phyloP scores from a whole-genome alignment of 1,140 invertebrate genomes.

The Gryon sp. region DNA sequence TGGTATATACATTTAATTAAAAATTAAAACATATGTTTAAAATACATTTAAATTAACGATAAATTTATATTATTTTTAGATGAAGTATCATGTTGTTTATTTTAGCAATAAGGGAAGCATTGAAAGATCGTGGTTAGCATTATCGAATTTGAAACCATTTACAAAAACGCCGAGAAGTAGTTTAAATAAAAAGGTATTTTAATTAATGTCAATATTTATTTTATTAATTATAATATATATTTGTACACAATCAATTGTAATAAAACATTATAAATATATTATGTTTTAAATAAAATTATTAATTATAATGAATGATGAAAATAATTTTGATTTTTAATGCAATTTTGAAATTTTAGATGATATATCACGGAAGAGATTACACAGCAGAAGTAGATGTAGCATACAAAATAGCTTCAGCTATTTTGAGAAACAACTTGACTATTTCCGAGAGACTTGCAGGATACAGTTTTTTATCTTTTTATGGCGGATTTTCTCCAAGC shows the following conservation, averaged over 20 bases:
- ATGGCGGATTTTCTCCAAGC: conserved; percentile 49
- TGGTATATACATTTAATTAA: conserved; percentile 71
- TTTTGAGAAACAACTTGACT: conserved; percentile 28
- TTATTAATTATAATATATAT: too few species aligned
- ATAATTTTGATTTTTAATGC: too few species aligned
- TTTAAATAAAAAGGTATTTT: conserved; percentile 56
- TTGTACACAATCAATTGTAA: too few species aligned
- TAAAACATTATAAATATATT: too few species aligned
- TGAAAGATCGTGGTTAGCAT: conserved; percentile 80
- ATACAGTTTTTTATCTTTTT: conserved; percentile 43
- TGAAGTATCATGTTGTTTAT: conserved; percentile 83
- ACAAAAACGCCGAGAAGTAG: conserved; percentile 63
- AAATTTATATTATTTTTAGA: conserved; percentile 76
- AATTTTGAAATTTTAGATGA: conserved; percentile 32
- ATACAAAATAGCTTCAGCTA: conserved; percentile 27
- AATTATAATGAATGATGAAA: too few species aligned
- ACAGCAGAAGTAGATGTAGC: conserved; percentile 31
- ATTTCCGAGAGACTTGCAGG: conserved; percentile 40
- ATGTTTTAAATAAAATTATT: too few species aligned
- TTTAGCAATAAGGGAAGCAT: conserved; percentile 79
- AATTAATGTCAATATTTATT: too few species aligned
- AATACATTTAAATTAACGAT: background rate
- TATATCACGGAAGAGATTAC: conserved; percentile 21
- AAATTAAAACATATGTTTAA: conserved; percentile 19
- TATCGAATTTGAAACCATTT: conserved; percentile 75